Base-by-base conservation (phyloP, 2,888 invertebrate species). In the Dryomyza anilis region DNA sequence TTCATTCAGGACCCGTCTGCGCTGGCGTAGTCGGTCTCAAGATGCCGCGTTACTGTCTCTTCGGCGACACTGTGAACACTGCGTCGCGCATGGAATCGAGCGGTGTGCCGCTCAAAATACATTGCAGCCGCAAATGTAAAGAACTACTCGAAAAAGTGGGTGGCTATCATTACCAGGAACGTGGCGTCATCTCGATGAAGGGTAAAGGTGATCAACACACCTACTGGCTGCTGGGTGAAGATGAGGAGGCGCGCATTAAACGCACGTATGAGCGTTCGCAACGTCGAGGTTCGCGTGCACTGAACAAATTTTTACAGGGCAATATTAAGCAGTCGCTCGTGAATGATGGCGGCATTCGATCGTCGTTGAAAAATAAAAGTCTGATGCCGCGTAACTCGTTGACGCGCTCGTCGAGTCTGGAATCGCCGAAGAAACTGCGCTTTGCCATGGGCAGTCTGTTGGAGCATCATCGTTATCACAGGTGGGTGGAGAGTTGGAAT, bases 21-120 rank as follows among this genome's bases (percentile, higher is more conserved):
- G 95, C 95, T 0, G 96, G 95, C 1, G 95, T 96, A 0, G 95
- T 96, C 0, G 95, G 95, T 0, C 84, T 93, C 5, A 96, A 95
- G 84, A 96, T 96, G 95, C 96, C 96, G 0, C 86, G 96, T 52
- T 96, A 95, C 77, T 96, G 95, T 76, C 85, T 96, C 3, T 96
- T 96, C 76, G 96, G 96, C 0, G 96, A 96, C 78, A 96, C 96
- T 0, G 96, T 96, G 1, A 96, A 95, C 78, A 95, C 95, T 0
- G 92, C 94, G 1, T 93, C 93, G 65, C 86, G 94, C 21, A 93
- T 94, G 87, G 94, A 94, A 83, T 94, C 94, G 0, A 92, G 92
- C 0, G 94, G 94, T 67, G 85, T 87, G 89, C 93, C 93, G 0
- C 79, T 93, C 66, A 92, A 91, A 83, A 92, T 94, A 66, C 94